Evolutionary conservation across 2,113 vertebrate genomes (phyloP).

Genomic region (Phoenicopterus ruber): DNA sequence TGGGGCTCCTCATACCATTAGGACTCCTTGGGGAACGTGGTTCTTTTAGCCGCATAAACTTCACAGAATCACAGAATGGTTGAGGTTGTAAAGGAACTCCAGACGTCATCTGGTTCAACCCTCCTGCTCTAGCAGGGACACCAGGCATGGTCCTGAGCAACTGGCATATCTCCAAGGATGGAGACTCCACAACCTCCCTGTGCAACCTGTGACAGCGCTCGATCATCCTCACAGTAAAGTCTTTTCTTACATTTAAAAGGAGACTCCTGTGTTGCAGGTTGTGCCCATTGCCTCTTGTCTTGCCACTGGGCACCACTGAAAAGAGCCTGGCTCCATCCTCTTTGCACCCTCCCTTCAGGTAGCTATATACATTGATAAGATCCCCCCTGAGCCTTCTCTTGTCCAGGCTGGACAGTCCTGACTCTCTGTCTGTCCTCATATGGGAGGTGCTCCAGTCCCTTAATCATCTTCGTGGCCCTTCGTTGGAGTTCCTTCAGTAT

Average conservation of each 20-base stretch:
- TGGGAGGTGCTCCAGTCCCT: neutral
- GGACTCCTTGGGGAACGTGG: accelerated
- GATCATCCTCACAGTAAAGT: neutral
- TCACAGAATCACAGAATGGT: neutral
- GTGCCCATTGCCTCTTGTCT: neutral
- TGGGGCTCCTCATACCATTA: neutral
- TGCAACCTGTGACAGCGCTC: neutral
- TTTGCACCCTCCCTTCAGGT: neutral
- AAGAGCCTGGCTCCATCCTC: neutral
- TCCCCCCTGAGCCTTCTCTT: neutral
- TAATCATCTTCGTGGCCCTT: neutral
- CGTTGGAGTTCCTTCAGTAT: neutral
- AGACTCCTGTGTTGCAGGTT: neutral
- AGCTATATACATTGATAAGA: neutral
- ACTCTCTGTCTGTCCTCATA: neutral
- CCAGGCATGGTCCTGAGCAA: accelerated
- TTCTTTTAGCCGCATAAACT: neutral
- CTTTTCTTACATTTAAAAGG: neutral
- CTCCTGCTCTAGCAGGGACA: neutral
- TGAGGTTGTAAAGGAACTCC: neutral
- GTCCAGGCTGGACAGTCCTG: neutral
- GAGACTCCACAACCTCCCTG: neutral
- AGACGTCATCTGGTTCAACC: neutral
- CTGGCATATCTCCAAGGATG: neutral
- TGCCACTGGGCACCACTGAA: neutral